phyloP scores from a whole-genome alignment of 2,797 vertebrate species.

The Intellagama lesueurii region DNA sequence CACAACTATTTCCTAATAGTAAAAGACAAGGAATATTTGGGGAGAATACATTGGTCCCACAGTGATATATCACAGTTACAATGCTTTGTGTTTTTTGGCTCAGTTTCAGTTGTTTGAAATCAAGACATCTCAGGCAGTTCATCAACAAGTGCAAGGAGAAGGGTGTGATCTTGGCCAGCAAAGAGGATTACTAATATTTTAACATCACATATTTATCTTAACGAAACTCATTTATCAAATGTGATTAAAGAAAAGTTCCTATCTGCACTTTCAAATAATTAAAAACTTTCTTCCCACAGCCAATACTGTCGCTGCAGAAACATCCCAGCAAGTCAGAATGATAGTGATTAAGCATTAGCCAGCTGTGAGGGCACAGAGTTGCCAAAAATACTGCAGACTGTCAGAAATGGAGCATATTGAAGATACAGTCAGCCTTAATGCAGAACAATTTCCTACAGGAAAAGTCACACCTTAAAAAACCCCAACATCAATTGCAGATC shows the following conservation, averaged over 20 bases:
- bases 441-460: constrained; percentile 44
- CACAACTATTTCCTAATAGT: constrained; percentile 47
- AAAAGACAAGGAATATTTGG: constrained; percentile 49
- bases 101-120: neutral
- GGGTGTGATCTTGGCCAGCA: constrained; percentile 56
- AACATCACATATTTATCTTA: constrained; percentile 64
- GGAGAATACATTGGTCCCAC: neutral
- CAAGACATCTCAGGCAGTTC: constrained; percentile 58
- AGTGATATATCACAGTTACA: constrained; percentile 20
- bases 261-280: constrained; percentile 52
- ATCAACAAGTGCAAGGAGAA: constrained; percentile 57
- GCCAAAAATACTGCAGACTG: constrained; percentile 34
- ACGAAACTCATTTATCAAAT: constrained; percentile 54
- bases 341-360: constrained; percentile 32
- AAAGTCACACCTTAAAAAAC: neutral
- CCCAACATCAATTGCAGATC: neutral
- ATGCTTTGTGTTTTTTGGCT: constrained; percentile 43
- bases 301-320: constrained; percentile 23
- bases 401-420: neutral
- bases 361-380: constrained; percentile 34
- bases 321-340: constrained; percentile 34
- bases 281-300: constrained; percentile 40
- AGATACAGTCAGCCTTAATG: constrained; percentile 14
- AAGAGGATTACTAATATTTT: constrained; percentile 51
- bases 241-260: constrained; percentile 50